Conservation (phyloP, 1,140 invertebrate species). For the Helicorthomorpha holstii region DNA sequence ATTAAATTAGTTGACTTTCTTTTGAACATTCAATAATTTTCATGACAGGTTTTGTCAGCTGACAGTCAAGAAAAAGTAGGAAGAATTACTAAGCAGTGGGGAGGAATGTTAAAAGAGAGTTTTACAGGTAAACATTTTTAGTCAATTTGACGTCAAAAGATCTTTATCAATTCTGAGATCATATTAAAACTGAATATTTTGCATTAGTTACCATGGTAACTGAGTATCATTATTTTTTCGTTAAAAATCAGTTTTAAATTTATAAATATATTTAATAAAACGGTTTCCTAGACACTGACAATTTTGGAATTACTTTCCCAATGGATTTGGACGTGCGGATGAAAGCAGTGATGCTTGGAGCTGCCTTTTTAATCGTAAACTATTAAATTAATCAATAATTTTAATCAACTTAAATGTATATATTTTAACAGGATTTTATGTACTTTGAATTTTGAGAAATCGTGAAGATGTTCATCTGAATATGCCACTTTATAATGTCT, state of each 20-base stretch:
- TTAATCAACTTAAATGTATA: neutral
- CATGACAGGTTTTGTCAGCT: slow-evolving; percentile 11
- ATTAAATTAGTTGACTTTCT: neutral
- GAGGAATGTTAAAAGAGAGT: slow-evolving; percentile 26
- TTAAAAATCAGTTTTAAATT: too few species aligned
- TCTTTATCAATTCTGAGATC: too few species aligned
- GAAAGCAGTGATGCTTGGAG: slow-evolving; percentile 28
- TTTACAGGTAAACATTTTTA: too few species aligned
- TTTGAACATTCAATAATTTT: neutral
- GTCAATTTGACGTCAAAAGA: too few species aligned
- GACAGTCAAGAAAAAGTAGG: slow-evolving; percentile 23
- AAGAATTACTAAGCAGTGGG: slow-evolving; percentile 29
- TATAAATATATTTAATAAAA: too few species aligned
- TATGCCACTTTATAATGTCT: too few species aligned
- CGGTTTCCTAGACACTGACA: slow-evolving; percentile 31
- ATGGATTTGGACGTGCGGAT: slow-evolving; percentile 28
- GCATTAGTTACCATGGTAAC: too few species aligned
- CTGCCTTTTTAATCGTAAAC: slow-evolving; percentile 29
- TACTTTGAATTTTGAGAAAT: too few species aligned
- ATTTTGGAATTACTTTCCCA: slow-evolving; percentile 30
- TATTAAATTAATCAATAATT: too few species aligned
- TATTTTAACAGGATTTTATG: slow-evolving; percentile 1
- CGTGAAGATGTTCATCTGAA: too few species aligned
- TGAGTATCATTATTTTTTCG: too few species aligned
- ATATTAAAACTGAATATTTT: too few species aligned